Evolutionary conservation across 2,888 invertebrate species (phyloP), one percentile per base, ranked within the genome.

Genomic region (Drosophila ezoana): DNA sequence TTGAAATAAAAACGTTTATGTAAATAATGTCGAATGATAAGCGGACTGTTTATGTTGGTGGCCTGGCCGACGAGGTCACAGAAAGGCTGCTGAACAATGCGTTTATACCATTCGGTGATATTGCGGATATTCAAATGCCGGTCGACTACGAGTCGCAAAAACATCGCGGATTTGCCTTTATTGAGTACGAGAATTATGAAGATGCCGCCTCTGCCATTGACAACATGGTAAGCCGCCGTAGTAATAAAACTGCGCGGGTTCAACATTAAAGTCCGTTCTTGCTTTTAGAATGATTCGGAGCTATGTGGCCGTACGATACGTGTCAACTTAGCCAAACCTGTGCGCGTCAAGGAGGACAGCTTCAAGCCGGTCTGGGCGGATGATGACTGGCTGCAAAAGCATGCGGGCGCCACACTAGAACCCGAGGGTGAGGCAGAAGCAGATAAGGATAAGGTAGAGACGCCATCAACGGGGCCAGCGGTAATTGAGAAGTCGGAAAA

Each of bases 201-300:
- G 99, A 99, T 94, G 99, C 99, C n/a, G 96, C 97, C 10, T 97
- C 98, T 35, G 99, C 99, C 48, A 99, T 99, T 86, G 99, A 99
- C 92, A 99, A 99, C 90, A 99, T 99, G 99, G 98, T 98, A 93
- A 89, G 45, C 16, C 1, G 45, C 20, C 1, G 0, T 0, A 35
- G 3, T n/a, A 14, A 10, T 38, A 11, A 13, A 10, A 0, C 4
- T n/a, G 35, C 33, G 9, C 28, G 5, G 6, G 3, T 20, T 11
- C 37, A 11, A 13, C 13, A 13, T 13, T 18, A 13, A n/a, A 59
- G 0, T 1, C 0, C 0, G 9, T n/a, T 32, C 10, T 58, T n/a
- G 11, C 13, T 45, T 20, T 16, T 41, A 98, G 98, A 98, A 99
- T 93, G 99, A 99, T 91, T 97, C 98, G 0, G 99, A 99, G 92